phyloP scores from a whole-genome alignment of 92 coral and sea anemone species.

The Zoanthus solanderi region DNA sequence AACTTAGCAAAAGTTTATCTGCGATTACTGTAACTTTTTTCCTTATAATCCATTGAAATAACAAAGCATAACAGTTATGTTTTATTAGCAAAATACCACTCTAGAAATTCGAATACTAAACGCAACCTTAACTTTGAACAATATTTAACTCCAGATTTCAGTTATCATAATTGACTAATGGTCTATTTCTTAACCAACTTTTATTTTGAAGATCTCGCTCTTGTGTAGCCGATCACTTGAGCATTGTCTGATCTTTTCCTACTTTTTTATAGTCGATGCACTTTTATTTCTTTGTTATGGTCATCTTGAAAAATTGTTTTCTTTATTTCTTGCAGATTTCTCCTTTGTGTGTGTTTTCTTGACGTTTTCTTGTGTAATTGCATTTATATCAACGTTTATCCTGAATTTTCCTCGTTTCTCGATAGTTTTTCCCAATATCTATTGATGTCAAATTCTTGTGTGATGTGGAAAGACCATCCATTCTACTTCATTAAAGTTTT shows the following conservation, averaged over 20 bases:
- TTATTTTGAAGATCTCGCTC: constrained; percentile 25
- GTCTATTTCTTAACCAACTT: neutral
- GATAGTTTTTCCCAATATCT: neutral
- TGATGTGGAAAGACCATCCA: neutral
- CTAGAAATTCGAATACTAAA: constrained; percentile 21
- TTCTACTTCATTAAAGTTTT: neutral
- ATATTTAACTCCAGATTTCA: constrained; percentile 25
- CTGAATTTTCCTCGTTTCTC: neutral
- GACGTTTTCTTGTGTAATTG: neutral
- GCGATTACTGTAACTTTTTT: neutral
- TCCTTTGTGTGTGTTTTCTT: constrained; percentile 18
- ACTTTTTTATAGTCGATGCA: constrained; percentile 35
- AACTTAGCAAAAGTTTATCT: neutral
- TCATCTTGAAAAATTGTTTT: neutral
- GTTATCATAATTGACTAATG: neutral
- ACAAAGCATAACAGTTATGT: neutral
- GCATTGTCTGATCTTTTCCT: constrained; percentile 45
- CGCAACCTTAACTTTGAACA: neutral
- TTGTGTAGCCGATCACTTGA: constrained; percentile 47
- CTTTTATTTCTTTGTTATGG: constrained; percentile 23
- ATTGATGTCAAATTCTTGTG: neutral
- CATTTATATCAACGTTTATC: neutral
- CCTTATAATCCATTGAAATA: constrained; percentile 19
- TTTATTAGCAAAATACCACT: constrained; percentile 42
- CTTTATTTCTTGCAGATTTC: constrained; percentile 38